A percentile compares a stretch with the other conserved stretches of the same genome.
Conservation (phyloP, 2,113 vertebrate genomes). For the Gallinago paraguaiae region DNA sequence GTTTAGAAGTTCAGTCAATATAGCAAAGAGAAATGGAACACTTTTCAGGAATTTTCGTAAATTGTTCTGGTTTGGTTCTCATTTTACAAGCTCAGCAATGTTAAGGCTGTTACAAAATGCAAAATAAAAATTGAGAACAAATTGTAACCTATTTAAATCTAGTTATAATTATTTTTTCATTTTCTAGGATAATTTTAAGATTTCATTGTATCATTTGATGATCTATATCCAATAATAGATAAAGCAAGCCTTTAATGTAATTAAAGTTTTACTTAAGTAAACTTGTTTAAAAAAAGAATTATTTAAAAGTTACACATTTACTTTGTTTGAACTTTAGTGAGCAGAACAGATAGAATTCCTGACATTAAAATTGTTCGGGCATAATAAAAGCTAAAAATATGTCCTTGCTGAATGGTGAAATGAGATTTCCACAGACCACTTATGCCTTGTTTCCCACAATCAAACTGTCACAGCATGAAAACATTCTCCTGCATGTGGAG, state of each 20-base stretch:
- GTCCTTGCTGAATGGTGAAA: constrained; percentile 65
- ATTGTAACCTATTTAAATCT: neutral
- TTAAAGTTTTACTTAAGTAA: neutral
- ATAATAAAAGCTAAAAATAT: constrained; percentile 50
- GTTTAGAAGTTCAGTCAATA: neutral
- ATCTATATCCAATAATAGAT: neutral
- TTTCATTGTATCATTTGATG: neutral
- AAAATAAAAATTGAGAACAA: neutral
- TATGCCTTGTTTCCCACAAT: constrained; percentile 64
- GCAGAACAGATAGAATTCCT: constrained; percentile 27
- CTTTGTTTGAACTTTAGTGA: constrained; percentile 48
- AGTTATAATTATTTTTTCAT: neutral
- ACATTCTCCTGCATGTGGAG: constrained; percentile 46
- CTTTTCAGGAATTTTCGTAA: neutral
- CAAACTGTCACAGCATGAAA: constrained; percentile 71
- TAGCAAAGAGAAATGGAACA: neutral
- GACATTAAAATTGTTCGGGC: constrained; percentile 51
- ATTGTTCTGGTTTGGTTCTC: neutral
- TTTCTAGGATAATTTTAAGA: neutral
- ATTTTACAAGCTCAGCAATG: neutral
- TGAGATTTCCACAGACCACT: constrained; percentile 45
- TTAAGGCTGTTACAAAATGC: neutral
- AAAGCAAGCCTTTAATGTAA: neutral
- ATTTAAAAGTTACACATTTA: constrained; percentile 8
- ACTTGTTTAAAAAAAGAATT: neutral